Percentiles rank a stretch among this genome's conserved stretches.
phyloP scores from a whole-genome alignment of 1,140 invertebrate species.

The Mactra quadrangularis region DNA sequence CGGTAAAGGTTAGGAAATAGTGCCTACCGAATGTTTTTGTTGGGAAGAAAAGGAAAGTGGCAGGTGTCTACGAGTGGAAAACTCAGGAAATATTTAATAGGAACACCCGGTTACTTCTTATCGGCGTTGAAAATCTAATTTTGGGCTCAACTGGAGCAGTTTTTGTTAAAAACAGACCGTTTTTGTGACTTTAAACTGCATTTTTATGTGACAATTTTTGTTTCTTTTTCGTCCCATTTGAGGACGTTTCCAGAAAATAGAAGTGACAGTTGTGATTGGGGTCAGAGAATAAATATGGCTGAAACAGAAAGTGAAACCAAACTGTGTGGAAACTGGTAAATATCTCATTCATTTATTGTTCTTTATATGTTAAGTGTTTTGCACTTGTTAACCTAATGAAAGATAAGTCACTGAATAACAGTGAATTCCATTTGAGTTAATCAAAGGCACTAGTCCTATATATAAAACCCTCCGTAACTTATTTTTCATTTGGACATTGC shows the following conservation, averaged over 20 bases:
- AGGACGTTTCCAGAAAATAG: neutral
- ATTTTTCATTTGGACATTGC: too few species aligned
- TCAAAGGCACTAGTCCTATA: too few species aligned
- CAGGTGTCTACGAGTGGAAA: slow-evolving; percentile 11
- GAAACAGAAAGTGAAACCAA: slow-evolving; percentile 68
- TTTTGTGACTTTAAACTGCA: neutral
- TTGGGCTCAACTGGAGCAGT: neutral
- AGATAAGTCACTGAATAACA: too few species aligned
- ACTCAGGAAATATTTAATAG: slow-evolving; percentile 20
- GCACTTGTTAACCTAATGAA: neutral
- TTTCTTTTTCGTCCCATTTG: neutral
- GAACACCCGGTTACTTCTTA: slow-evolving; percentile 64
- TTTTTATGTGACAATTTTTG: neutral
- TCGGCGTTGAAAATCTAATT: neutral
- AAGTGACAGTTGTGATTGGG: neutral
- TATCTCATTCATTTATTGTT: neutral
- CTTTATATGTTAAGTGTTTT: too few species aligned
- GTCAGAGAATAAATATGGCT: slow-evolving; percentile 56
- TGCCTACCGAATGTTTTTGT: slow-evolving; percentile 62
- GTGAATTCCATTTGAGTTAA: neutral
- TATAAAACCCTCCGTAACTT: too few species aligned
- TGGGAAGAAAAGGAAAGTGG: slow-evolving; percentile 54
- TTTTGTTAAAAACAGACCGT: neutral
- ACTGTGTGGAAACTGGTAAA: slow-evolving; percentile 75
- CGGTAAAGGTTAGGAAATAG: too few species aligned